Base-by-base conservation (phyloP, 2,797 vertebrate species). In the Luscinia luscinia region DNA sequence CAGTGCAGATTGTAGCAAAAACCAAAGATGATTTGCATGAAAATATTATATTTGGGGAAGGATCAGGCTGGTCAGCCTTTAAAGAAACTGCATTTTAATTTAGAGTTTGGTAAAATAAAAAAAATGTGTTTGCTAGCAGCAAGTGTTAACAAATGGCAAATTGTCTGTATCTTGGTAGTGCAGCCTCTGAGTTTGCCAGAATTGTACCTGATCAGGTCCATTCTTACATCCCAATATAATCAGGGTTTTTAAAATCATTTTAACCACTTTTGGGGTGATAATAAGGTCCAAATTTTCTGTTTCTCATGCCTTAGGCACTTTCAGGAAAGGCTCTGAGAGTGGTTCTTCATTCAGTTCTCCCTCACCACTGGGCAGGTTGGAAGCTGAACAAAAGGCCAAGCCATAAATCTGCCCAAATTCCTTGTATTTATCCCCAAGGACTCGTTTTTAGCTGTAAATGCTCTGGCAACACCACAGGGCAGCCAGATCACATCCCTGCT, bases 131-230 rank as follows among this genome's bases (percentile, higher is more conserved):
- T 89, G 52, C 27, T 45, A 69, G 30, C 21, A 48, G 30, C 7
- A 51, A 21, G 9, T 10, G 19, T 58, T 49, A 69, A 19, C 20
- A 73, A 66, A 46, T 6, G 41, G 4, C 8, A 9, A 10, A 67
- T 3, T 23, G 38, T 5, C n/a, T 13, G 1, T 20, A 21, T 3
- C 3, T 20, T 59, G 22, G 6, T 7, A 22, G 1, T 45, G 38
- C 26, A 80, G 32, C 43, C 24, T 3, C 72, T n/a, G 54, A 52
- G 12, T 5, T 27, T 28, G 30, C 6, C 32, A 68, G 40, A 30
- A 52, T 9, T 28, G 30, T 9, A 19, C 6, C 16, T 6, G 3
- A 7, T 27, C 32, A 11, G 28, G 16, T 22, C 7, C 27, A 3
- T n/a, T 75, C 41, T 70, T 32, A 9, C 5, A 34, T 2, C 41